Conservation (phyloP, 2,888 invertebrate genomes). For the Hipparchia sbordonii region DNA sequence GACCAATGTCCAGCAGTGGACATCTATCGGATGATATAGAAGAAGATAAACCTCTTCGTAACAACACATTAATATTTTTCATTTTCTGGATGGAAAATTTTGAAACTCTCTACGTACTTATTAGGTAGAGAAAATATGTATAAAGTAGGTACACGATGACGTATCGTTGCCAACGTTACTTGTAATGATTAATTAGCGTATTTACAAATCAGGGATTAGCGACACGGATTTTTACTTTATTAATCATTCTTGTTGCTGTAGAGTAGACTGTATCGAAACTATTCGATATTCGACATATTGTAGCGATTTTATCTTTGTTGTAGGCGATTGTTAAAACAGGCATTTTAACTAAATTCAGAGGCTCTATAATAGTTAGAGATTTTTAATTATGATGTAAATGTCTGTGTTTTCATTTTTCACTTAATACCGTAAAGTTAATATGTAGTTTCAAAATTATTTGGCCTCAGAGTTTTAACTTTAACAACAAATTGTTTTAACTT, state of each 20-base stretch:
- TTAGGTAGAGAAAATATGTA: background rate
- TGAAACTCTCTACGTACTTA: background rate
- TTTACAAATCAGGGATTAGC: constrained; percentile 10
- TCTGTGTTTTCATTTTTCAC: too few species aligned
- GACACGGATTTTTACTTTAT: constrained; percentile 9
- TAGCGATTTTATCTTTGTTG: constrained; percentile 12
- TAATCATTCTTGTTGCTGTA: background rate
- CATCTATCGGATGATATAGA: too few species aligned
- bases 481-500: too few species aligned
- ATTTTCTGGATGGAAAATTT: background rate
- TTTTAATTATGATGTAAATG: too few species aligned
- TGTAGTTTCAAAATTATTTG: too few species aligned
- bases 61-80: too few species aligned
- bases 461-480: too few species aligned
- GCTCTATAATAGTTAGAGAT: too few species aligned
- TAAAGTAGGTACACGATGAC: background rate
- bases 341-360: background rate
- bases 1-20: too few species aligned
- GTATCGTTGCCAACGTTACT: background rate
- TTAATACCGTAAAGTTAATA: too few species aligned
- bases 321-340: background rate
- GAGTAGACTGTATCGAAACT: background rate
- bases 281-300: background rate
- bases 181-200: constrained; percentile 1
- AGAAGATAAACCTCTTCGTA: too few species aligned